These are phyloP conservation scores for Halichoeres trimaculatus DNA, from an alignment of 2,113 vertebrate genomes.

Conservation along the genomic window DNA sequence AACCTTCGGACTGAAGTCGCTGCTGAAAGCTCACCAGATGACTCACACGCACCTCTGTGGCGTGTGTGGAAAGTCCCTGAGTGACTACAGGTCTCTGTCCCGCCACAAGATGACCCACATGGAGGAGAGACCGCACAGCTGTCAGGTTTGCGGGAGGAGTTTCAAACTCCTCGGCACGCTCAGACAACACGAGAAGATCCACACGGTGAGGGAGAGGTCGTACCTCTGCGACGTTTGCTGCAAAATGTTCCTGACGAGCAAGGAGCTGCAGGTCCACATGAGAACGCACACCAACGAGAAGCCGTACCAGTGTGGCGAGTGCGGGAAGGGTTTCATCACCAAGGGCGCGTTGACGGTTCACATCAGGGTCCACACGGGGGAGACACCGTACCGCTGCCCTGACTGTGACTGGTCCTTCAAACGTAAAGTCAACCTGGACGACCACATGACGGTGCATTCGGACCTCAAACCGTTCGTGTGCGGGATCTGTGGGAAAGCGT, in stretches of 20 bases:
- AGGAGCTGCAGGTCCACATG: conserved; percentile 68
- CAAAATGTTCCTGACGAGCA: conserved; percentile 65
- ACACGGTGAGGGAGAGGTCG: conserved; percentile 47
- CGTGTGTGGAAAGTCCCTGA: conserved; percentile 62
- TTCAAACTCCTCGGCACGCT: conserved; percentile 65
- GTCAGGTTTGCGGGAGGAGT: conserved; percentile 48
- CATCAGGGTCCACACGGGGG: conserved; percentile 66
- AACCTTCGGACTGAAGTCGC: conserved; percentile 15
- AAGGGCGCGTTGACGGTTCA: conserved; percentile 48
- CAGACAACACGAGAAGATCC: conserved; percentile 68
- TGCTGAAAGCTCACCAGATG: conserved; percentile 17
- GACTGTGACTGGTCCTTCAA: conserved; percentile 66
- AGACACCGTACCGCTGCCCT: conserved; percentile 58
- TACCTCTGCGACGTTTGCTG: conserved; percentile 73
- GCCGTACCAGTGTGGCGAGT: conserved; percentile 52
- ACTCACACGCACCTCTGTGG: conserved; percentile 45
- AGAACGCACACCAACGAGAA: conserved; percentile 57
- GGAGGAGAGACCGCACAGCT: conserved; percentile 55
- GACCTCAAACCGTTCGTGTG: conserved; percentile 63
- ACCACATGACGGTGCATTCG: conserved; percentile 57
- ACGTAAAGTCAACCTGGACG: conserved; percentile 58
- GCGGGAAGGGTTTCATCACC: conserved; percentile 58
- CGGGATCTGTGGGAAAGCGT: conserved; percentile 62
- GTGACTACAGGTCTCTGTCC: conserved; percentile 48
- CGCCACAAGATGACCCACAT: conserved; percentile 71